Base-by-base conservation (phyloP, 2,888 invertebrate species). In the Rotaria socialis region DNA sequence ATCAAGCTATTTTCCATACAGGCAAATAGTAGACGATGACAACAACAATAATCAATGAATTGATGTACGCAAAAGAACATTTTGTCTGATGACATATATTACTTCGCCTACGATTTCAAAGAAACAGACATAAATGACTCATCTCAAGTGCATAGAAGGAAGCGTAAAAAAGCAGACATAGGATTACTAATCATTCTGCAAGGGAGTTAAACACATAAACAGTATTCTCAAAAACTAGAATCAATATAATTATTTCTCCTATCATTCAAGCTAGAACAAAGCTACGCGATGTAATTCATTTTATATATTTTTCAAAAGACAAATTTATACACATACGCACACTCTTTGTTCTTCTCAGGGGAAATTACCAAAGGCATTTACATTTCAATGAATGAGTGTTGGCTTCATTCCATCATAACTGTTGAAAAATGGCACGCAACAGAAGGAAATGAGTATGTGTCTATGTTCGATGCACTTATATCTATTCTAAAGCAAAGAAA, bases 341-440 rank as follows among this genome's bases (percentile, higher is more conserved):
- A 27, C 35, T 67, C 16, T 35, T 41, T 35, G 4, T 67, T 27
- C 35, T 67, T 67, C 67, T 67, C 67, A 14, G 0, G 67, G 67
- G 67, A 67, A 67, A 67, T 67, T 67, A 67, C 35, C 67, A 14
- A 67, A 67, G 14, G 67, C 35, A 67, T 67, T 67, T 67, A 67
- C 67, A 67, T 41, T 67, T 67, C 67, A 35, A 27, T 67, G 67
- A 67, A 67, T 67, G 67, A 41, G 35, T 19, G 67, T 67, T 67
- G 67, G 67, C 67, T 67, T 67, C 35, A 67, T 67, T 67, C 67
- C 67, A 67, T 67, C 67, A 27, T 60, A 4, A 19, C 2, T 19
- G 35, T 27, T 67, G 14, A 16, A 27, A 27, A 67, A 35, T 35
- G 67, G 35, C 67, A 67, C 27, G 35, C 7, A 67, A 67, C 6